phyloP scores from a whole-genome alignment of 2,888 invertebrate genomes.

The Dolichopus griseipennis region DNA sequence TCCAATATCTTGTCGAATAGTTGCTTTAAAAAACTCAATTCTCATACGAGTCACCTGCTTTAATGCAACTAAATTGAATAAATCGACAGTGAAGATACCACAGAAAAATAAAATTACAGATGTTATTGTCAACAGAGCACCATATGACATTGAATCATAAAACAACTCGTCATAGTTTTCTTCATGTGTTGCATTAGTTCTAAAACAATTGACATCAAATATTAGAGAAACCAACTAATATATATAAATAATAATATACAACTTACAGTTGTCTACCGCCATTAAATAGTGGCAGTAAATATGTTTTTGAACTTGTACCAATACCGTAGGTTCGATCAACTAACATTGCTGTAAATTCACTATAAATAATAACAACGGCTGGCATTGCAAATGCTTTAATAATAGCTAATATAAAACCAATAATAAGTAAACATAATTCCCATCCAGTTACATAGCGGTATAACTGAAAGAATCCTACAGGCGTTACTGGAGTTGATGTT shows the following conservation, averaged over 20 bases:
- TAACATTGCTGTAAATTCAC: slow-evolving; percentile 61
- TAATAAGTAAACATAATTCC: slow-evolving; percentile 48
- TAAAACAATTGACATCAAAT: slow-evolving; percentile 22
- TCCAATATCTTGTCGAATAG: slow-evolving; percentile 59
- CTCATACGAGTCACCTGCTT: slow-evolving; percentile 51
- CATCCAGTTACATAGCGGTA: slow-evolving; percentile 52
- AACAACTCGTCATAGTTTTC: slow-evolving; percentile 52
- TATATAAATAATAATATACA: background rate
- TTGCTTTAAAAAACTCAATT: slow-evolving; percentile 51
- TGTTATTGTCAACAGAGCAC: slow-evolving; percentile 49
- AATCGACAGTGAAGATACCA: slow-evolving; percentile 53
- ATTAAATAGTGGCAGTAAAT: slow-evolving; percentile 52
- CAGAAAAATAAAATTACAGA: slow-evolving; percentile 52
- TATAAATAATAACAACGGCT: slow-evolving; percentile 60
- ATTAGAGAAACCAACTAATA: no score
- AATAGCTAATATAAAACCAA: slow-evolving; percentile 52
- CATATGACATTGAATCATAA: slow-evolving; percentile 55
- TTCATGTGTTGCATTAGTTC: slow-evolving; percentile 46
- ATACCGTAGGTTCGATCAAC: slow-evolving; percentile 54
- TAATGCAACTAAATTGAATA: slow-evolving; percentile 56
- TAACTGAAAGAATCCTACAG: slow-evolving; percentile 32
- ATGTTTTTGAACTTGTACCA: slow-evolving; percentile 52
- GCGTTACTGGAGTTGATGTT: slow-evolving; percentile 18
- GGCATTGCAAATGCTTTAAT: slow-evolving; percentile 58
- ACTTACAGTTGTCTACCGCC: slow-evolving; percentile 53